phyloP scores from a whole-genome alignment of 2,113 vertebrate species.

The Cyanistes caeruleus region DNA sequence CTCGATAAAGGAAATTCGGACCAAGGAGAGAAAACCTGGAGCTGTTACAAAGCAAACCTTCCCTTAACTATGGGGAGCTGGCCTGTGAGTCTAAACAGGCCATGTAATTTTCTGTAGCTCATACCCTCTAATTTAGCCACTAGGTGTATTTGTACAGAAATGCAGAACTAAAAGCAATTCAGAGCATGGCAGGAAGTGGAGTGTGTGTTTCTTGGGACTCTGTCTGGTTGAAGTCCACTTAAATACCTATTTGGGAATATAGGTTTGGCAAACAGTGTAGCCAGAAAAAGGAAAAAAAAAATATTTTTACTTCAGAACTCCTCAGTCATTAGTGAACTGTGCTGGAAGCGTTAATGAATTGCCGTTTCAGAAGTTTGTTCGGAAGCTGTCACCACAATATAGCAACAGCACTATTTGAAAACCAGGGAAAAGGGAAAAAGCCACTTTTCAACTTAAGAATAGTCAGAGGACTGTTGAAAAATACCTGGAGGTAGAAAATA shows the following conservation, averaged over 20 bases:
- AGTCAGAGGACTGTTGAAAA: background rate
- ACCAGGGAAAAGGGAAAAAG: accelerated
- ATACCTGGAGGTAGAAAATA: background rate
- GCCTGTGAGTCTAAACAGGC: background rate
- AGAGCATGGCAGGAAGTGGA: slow-evolving; percentile 17
- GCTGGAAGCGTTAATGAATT: background rate
- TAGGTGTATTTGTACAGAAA: slow-evolving; percentile 40
- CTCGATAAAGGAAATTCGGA: background rate
- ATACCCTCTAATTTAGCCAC: slow-evolving; percentile 17
- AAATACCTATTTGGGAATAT: slow-evolving; percentile 6
- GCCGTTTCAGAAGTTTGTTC: background rate
- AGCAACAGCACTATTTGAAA: background rate
- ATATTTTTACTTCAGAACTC: background rate
- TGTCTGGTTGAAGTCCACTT: background rate
- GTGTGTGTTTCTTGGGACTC: slow-evolving; percentile 3
- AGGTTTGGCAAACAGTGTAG: background rate
- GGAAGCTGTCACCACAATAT: background rate
- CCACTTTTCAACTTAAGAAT: background rate
- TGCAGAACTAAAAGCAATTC: slow-evolving; percentile 4
- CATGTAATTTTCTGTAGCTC: slow-evolving; percentile 55
- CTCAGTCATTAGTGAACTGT: background rate
- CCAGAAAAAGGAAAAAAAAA: background rate
- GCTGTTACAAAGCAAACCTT: slow-evolving; percentile 25
- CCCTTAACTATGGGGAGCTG: background rate
- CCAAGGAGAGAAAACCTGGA: slow-evolving; percentile 13